Evolutionary conservation across 2,888 invertebrate species (phyloP), one percentile per base, ranked within the genome.

Genomic region (Spodoptera littoralis): DNA sequence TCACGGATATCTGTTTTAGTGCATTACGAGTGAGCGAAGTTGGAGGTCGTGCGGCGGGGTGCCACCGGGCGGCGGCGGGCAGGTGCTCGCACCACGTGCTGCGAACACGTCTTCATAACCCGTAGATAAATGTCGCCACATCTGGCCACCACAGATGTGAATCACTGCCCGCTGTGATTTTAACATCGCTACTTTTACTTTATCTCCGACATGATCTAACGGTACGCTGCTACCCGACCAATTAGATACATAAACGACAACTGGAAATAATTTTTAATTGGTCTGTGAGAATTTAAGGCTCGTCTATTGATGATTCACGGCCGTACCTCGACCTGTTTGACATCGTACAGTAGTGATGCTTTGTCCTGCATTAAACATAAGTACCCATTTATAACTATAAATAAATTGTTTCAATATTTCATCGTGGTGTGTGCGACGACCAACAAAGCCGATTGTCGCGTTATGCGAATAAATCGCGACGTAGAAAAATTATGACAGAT

Each of bases 401-500:
- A 90, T 89, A 88, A 89, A 90, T 88, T 84, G 87, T 87, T 85
- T 83, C 85, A 90, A 89, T 89, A 90, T 88, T 83, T 87, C 82
- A 84, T 82, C 74, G 76, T 73, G 77, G 80, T 84, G 84, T 84
- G 84, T 85, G 81, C 86, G 75, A 73, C 70, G 76, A 80, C 71
- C 76, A 85, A 90, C 90, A 93, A 92, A 92, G 90, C 83, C 82
- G 90, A 88, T 90, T 91, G 91, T 91, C 88, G 90, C 88, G 79
- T 87, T 88, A 87, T 82, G 92, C 93, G 84, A 89, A 93, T 90
- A 89, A 91, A 90, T 89, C 88, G 92, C 91, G 93, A 94, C 94
- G 91, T 93, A 92, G 93, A 94, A 94, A 92, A 94, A 94, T 93
- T 93, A 94, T 93, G 94, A 94, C 91, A 93, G 90, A 94, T 94